phyloP scores from a whole-genome alignment of 2,888 invertebrate genomes.

The Thecocarcelia acutangulata region DNA sequence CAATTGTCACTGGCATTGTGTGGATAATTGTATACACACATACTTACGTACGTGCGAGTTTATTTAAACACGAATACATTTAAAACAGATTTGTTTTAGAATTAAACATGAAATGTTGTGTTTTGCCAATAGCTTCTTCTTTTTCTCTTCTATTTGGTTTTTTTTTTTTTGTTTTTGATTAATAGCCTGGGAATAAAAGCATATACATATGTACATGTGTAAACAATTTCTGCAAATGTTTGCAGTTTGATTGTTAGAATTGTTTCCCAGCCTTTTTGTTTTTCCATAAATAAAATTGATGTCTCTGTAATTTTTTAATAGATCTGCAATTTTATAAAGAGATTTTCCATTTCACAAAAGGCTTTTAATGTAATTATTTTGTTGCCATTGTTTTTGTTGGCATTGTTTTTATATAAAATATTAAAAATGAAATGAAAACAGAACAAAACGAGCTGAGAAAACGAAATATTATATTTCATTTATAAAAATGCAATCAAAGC shows the following conservation, averaged over 20 bases:
- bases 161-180: constrained; percentile 25
- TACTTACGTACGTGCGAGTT: not conserved
- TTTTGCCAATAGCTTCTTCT: constrained; percentile 1
- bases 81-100: constrained; percentile 12
- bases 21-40: not conserved
- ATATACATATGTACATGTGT: not conserved
- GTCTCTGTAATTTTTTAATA: not conserved
- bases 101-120: constrained; percentile 43
- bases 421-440: constrained; percentile 15
- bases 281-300: constrained; percentile 5
- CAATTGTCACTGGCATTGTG: constrained; percentile 2
- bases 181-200: constrained; percentile 41
- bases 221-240: too few relatives aligned
- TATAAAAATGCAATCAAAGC: constrained; percentile 45
- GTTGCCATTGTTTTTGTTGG: constrained; percentile 12
- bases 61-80: not conserved
- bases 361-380: constrained; percentile 53
- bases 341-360: constrained; percentile 11
- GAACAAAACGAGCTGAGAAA: not conserved
- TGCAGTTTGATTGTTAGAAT: too few relatives aligned
- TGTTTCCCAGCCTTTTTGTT: not conserved
- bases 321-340: not conserved
- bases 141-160: not conserved
- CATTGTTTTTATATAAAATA: constrained; percentile 18
- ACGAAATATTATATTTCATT: constrained; percentile 11